phyloP scores from a whole-genome alignment of 1,140 invertebrate genomes.

The Tetramorium alpestre region DNA sequence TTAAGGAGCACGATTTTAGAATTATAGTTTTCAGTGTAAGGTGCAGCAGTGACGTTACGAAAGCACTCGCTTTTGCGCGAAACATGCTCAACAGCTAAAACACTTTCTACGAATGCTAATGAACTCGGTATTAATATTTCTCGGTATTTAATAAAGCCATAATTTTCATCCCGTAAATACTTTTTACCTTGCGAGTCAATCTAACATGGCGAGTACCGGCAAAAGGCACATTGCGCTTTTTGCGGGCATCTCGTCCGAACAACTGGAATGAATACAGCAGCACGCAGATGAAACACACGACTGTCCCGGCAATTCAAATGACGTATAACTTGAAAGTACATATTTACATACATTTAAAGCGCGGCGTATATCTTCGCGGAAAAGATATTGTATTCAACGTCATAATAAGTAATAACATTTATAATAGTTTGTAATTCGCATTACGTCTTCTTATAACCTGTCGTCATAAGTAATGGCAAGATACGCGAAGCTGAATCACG shows the following conservation, averaged over 20 bases:
- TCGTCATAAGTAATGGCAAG: neutral
- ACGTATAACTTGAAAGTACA: neutral
- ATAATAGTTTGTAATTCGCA: conserved; percentile 1
- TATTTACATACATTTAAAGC: neutral
- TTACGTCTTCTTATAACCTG: neutral
- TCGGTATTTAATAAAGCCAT: neutral
- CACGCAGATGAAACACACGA: neutral
- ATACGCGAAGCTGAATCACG: conserved; percentile 14
- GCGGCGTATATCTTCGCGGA: neutral
- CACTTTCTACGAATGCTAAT: neutral
- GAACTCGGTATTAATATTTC: neutral
- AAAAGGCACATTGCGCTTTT: neutral
- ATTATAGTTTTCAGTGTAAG: neutral
- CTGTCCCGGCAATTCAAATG: neutral
- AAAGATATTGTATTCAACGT: neutral
- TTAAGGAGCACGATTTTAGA: neutral
- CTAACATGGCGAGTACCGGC: neutral
- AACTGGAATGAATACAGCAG: neutral
- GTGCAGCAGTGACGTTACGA: neutral
- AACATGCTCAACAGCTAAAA: neutral
- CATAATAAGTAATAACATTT: conserved; percentile 8
- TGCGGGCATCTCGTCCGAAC: neutral
- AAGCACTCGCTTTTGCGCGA: neutral
- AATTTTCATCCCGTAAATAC: conserved; percentile 1
- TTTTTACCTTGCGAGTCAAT: neutral